Evolutionary conservation across 2,797 vertebrate species (phyloP), one percentile per base, ranked within the genome.

Genomic region (Lagorchestes hirsutus): DNA sequence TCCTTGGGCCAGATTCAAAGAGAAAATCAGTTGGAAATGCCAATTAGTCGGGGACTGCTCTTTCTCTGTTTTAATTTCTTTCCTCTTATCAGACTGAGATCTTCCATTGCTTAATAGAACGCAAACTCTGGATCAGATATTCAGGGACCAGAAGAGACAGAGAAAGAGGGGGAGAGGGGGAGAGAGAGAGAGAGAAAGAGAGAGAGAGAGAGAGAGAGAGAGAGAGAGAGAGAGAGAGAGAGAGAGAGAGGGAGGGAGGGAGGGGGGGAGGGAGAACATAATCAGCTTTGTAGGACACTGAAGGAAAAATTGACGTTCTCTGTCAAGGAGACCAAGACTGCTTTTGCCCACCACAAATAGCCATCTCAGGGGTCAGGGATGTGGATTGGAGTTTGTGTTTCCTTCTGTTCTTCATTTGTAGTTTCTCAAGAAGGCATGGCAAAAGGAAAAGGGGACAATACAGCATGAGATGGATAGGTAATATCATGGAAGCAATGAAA

Each of bases 61-160:
- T 98, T 98, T 98, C 97, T 98, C 97, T 55, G 90, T 96, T 98
- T 98, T 98, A 96, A 98, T 98, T 98, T 95, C 97, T 97, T 96
- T 97, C 54, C 94, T 95, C 93, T 98, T 98, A 98, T 98, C 98
- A 98, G 98, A 98, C 98, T 97, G 98, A 46, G 97, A 98, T 97
- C 96, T 98, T 94, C 94, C 97, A 97, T 55, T 91, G 97, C 93
- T 98, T 98, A 98, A 98, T 98, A 97, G 95, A 98, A 98, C 98
- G 93, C 97, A 97, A 97, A 98, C 97, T 96, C 97, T 98, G 96
- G 96, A 97, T 98, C 97, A 97, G 98, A 97, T 96, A 98, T 94
- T 94, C 96, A 98, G 96, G 97, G 55, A 96, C 94, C 97, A 98
- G 97, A 97, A 92, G 40, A 95, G 95, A 94, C 92, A 59, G 55